Evolutionary conservation across 2,888 invertebrate species (phyloP).

Genomic region (Philopedon plagiatum): DNA sequence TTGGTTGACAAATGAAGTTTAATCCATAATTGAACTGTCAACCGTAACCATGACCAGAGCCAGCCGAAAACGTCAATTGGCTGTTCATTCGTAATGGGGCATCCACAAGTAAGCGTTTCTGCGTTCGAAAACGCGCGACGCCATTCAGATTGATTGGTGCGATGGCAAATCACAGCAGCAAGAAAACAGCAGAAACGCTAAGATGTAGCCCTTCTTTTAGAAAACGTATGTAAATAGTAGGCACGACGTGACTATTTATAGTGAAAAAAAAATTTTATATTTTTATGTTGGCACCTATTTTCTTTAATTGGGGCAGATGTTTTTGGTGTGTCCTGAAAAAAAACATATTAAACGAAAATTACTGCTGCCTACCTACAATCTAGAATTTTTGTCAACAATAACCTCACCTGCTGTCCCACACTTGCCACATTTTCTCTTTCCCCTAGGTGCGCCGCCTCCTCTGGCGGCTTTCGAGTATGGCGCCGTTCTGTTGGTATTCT

Average conservation of each 20-base stretch:
- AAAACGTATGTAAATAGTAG: too few species aligned
- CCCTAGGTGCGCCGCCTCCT: slow-evolving; percentile 53
- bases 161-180: too few species aligned
- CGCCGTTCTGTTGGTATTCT: slow-evolving; percentile 52
- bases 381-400: background rate
- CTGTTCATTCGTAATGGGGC: background rate
- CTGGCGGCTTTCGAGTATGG: slow-evolving; percentile 54
- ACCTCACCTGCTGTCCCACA: slow-evolving; percentile 82
- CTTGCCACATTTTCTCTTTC: slow-evolving; percentile 77
- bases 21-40: too few species aligned
- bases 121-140: background rate
- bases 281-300: background rate
- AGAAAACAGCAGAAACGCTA: too few species aligned
- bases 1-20: too few species aligned
- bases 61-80: too few species aligned
- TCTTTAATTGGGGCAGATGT: slow-evolving; percentile 71
- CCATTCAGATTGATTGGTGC: too few species aligned
- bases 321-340: slow-evolving; percentile 71
- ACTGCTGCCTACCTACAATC: too few species aligned
- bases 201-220: too few species aligned
- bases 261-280: slow-evolving; percentile 2
- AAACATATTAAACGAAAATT: background rate
- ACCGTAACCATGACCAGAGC: too few species aligned
- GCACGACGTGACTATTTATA: too few species aligned
- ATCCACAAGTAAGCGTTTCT: background rate